Base-by-base conservation (phyloP, 2,113 vertebrate species). In the Neolamprologus sp. region DNA sequence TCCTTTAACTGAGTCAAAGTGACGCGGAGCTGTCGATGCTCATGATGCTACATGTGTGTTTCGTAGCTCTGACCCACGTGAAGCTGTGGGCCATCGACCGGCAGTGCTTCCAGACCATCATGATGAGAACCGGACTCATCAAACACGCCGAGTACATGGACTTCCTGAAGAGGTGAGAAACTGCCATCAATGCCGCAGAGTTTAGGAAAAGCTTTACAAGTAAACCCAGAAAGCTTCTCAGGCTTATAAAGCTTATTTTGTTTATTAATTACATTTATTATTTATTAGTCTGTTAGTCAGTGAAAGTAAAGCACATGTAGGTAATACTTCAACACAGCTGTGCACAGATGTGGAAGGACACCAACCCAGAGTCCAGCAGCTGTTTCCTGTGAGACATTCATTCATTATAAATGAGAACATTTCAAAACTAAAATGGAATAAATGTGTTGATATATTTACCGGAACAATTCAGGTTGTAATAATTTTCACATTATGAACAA, bases 81-180 rank as follows among this genome's bases (percentile, higher is more conserved):
- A 98, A 98, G 96, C 97, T 99, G 89, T 99, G 98, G 98, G 98
- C 98, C 85, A 98, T 99, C 86, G 98, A 99, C 96, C 97, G 98
- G 83, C 98, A 98, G 97, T 99, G 98, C 96, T 99, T 98, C 95
- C 98, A 99, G 95, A 99, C 98, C 89, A 98, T 99, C 95, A 99
- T 99, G 98, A 99, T 99, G 98, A 97, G 98, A 91, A 99, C 98
- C 2, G 98, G 98, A 88, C 97, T 99, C 93, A 99, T 99, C 97
- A 99, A 99, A 96, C 98, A 99, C 54, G 97, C 98, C 0, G 98
- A 99, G 90, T 98, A 99, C 95, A 99, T 98, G 98, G 98, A 99
- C 94, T 99, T 99, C 95, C 97, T 99, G 78, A 99, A 98, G 96
- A 99, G 98, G 98, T 99, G 91, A 87, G 16, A 3, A 58, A 28